A percentile compares a stretch with the other conserved stretches of the same genome.
phyloP scores from a whole-genome alignment of 2,888 invertebrate species.

The Harmothoe impar region DNA sequence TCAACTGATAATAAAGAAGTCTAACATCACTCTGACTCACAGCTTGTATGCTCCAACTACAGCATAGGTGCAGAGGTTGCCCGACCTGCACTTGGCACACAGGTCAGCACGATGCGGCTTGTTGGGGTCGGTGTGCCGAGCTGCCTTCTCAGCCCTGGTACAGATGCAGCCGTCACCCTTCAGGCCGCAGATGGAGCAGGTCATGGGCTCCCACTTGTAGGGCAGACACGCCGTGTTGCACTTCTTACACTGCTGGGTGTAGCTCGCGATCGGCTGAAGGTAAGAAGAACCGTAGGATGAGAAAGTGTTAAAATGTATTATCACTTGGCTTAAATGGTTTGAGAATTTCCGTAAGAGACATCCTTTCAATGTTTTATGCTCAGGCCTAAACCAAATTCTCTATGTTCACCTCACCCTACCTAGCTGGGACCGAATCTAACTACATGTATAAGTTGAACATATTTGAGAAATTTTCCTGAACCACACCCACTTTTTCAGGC shows the following conservation, averaged over 20 bases:
- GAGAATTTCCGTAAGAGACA: not conserved
- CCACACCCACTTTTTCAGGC: no score
- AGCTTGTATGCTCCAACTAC: no score
- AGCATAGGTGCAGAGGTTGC: not conserved
- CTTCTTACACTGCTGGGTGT: conserved; percentile 50
- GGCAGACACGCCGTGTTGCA: conserved; percentile 20
- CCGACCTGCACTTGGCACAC: conserved; percentile 10
- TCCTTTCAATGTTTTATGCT: not conserved
- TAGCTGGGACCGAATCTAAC: not conserved
- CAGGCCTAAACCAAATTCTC: not conserved
- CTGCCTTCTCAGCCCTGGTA: not conserved
- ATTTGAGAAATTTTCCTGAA: no score
- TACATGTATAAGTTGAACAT: no score
- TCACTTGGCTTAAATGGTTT: no score
- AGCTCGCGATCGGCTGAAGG: not conserved
- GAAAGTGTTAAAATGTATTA: no score
- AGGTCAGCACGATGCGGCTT: conserved; percentile 38
- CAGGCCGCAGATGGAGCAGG: conserved; percentile 37
- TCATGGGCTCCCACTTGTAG: not conserved
- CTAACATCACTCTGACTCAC: no score
- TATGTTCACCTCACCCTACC: not conserved
- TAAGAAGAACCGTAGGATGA: not conserved
- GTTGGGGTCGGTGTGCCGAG: not conserved
- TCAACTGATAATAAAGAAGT: no score
- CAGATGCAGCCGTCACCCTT: conserved; percentile 2